Percentiles rank a stretch among this genome's conserved stretches.
phyloP scores from a whole-genome alignment of 2,113 vertebrate species.

The Hippocampus guttulatus region DNA sequence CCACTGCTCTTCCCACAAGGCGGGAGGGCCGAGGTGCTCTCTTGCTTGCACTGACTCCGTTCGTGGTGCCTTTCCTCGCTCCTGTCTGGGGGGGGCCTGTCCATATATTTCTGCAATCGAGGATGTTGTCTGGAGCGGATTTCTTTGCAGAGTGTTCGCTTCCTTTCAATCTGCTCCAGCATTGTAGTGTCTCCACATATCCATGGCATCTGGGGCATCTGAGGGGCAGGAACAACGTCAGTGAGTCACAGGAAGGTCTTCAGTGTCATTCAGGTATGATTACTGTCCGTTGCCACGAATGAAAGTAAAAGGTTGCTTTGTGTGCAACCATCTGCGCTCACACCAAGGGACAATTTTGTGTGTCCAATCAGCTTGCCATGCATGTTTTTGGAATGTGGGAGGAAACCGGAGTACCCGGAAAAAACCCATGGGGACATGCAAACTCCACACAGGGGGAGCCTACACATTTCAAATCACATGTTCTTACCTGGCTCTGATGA shows the following conservation, averaged over 20 bases:
- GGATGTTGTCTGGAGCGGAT: conserved; percentile 91
- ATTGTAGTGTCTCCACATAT: conserved; percentile 94
- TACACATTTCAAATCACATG: conserved; percentile 52
- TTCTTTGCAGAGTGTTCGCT: conserved; percentile 91
- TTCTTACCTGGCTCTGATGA: conserved; percentile 87
- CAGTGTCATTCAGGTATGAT: too few species aligned
- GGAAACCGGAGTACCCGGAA: too few species aligned
- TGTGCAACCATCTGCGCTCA: too few species aligned
- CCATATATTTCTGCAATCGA: conserved; percentile 73
- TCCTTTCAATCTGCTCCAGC: conserved; percentile 97
- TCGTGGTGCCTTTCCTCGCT: conserved; percentile 54
- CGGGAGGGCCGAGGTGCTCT: conserved; percentile 81
- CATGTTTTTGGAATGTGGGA: too few species aligned
- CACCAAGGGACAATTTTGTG: too few species aligned
- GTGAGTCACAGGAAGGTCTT: not conserved
- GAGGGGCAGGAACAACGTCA: conserved; percentile 2
- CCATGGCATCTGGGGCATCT: conserved; percentile 96
- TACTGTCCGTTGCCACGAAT: not conserved
- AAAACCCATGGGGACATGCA: too few species aligned
- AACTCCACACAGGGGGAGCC: not conserved
- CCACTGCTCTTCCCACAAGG: conserved; percentile 86
- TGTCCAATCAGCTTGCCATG: too few species aligned
- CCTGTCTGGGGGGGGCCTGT: conserved; percentile 50
- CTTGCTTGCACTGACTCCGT: conserved; percentile 80
- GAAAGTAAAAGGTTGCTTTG: not conserved